Conservation (phyloP, 1,140 invertebrate species). For the Telenomus remus region DNA sequence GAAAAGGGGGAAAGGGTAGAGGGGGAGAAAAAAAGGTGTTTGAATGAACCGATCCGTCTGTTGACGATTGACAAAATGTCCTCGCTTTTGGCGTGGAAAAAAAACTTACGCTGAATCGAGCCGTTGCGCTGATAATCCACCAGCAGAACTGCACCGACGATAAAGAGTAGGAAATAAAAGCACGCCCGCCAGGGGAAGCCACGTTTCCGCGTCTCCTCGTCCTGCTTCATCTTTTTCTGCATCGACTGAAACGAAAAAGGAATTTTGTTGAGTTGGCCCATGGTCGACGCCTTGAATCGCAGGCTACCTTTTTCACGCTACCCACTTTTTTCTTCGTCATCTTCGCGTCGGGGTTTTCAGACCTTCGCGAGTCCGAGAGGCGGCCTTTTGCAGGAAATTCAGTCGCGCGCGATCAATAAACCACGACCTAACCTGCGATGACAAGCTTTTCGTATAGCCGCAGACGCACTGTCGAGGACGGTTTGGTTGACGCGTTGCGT, state of each 20-base stretch:
- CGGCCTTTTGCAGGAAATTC: neutral
- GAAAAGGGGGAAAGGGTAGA: too few relatives aligned
- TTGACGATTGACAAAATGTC: neutral
- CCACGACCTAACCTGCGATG: conserved; percentile 58
- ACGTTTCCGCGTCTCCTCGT: conserved; percentile 57
- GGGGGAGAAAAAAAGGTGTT: neutral
- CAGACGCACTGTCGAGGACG: conserved; percentile 41
- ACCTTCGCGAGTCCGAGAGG: too few relatives aligned
- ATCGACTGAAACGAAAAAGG: conserved; percentile 62
- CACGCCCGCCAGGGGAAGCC: conserved; percentile 70
- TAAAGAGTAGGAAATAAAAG: conserved; percentile 66
- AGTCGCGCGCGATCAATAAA: conserved; percentile 61
- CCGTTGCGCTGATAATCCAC: conserved; percentile 70
- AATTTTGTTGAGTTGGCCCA: conserved; percentile 1
- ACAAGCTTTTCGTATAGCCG: conserved; percentile 24
- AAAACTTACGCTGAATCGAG: conserved; percentile 67
- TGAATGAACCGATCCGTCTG: neutral
- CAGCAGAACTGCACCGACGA: conserved; percentile 64
- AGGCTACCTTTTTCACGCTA: neutral
- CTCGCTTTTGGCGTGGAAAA: too few relatives aligned
- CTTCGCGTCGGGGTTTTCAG: neutral
- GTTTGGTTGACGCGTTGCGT: conserved; percentile 33
- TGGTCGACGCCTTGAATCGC: neutral
- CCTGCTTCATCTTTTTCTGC: conserved; percentile 68
- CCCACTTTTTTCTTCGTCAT: conserved; percentile 23